Base-by-base conservation (phyloP, 2,888 invertebrate species). In the Drosophila robusta region DNA sequence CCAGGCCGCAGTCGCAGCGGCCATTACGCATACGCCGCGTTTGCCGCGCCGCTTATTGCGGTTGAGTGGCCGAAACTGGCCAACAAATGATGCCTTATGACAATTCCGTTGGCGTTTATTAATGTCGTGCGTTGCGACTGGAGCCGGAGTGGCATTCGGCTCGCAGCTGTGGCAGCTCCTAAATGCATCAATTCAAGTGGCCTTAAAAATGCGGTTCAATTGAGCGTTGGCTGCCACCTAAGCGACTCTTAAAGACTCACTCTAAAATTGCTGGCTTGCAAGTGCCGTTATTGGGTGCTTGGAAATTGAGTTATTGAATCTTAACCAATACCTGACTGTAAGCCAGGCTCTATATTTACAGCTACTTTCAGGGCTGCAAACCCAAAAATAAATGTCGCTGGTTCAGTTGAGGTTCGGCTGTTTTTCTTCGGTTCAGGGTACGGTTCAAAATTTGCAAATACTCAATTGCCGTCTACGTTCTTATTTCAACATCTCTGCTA, bases 21-120 rank as follows among this genome's bases (percentile, higher is more conserved):
- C 69, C 78, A 80, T 78, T 73, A 75, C 70, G 74, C 78, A 86
- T 82, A 78, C 80, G 85, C 62, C 56, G 68, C 57, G 68, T 73
- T 38, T 22, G 56, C 34, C 36, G 58, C 24, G 22, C 22, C 39
- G 29, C 14, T 14, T 9, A 11, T 4, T 22, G 39, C 42, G 29
- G 29, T 39, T 12, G 38, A 56, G 39, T 32, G 46, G 12, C 34
- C 34, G 4, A 65, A 71, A 72, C 55, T 61, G 70, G 62, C 47
- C 63, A 68, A 64, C 57, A 73, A 75, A 71, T 69, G 63, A 80
- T 70, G 66, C 6, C 73, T 73, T 63, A 54, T 78, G 86, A 86
- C 83, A 78, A 64, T 74, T 69, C 51, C 38, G 66, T 72, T 83
- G 80, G 60, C 70, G 52, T 67, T 71, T 64, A 72, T 60, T 71